These are phyloP conservation scores for Smittia aterrima DNA, from an alignment of 2,888 invertebrate genomes.

Conservation along the genomic window DNA sequence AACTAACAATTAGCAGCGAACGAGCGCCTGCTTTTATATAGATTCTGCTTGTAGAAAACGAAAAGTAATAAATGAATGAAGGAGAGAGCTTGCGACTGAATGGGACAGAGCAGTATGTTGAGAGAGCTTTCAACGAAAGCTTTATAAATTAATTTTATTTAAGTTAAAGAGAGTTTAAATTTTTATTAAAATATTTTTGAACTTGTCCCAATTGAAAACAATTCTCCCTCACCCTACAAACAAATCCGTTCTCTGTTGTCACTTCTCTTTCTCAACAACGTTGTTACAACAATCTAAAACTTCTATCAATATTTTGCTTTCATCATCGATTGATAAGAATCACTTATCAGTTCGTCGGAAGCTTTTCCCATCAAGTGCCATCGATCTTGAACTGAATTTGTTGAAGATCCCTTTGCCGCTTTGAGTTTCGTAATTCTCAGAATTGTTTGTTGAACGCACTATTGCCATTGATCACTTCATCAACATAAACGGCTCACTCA, in stretches of 20 bases:
- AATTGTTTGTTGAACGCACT: background rate
- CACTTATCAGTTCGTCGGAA: background rate
- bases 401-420: background rate
- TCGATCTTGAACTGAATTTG: conserved; percentile 35
- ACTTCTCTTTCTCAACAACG: background rate
- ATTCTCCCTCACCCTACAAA: no score
- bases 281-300: background rate
- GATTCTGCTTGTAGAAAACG: background rate
- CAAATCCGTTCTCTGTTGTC: no score
- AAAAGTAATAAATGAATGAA: background rate
- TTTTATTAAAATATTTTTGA: no score
- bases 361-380: background rate
- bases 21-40: conserved; percentile 34
- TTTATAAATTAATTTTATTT: background rate
- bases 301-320: background rate
- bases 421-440: background rate
- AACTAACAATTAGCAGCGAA: conserved; percentile 35
- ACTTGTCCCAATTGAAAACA: no score
- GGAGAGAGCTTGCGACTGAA: background rate
- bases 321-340: background rate
- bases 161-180: background rate
- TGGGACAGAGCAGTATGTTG: no score
- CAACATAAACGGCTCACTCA: background rate
- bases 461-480: background rate
- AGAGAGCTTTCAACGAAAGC: background rate